These are phyloP conservation scores for cat (Felis catus) DNA, from an alignment of 2,113 vertebrate genomes.

Conservation along the genomic window DNA sequence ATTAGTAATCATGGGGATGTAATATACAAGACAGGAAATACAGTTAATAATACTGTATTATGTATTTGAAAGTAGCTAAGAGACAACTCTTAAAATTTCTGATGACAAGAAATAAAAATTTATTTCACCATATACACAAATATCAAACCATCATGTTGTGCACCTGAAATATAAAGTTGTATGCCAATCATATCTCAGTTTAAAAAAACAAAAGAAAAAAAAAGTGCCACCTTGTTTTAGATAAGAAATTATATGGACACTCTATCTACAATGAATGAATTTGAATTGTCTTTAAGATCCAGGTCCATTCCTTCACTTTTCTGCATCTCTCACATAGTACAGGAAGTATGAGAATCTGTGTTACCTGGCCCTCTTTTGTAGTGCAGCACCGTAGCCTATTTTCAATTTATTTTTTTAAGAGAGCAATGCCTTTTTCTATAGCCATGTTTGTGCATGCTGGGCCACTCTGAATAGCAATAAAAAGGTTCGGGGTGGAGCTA, in stretches of 20 bases:
- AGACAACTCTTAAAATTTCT: not conserved
- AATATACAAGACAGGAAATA: not conserved
- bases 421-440: not conserved
- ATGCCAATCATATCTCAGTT: not conserved
- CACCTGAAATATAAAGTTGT: not conserved
- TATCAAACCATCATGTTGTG: not conserved
- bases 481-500: not conserved
- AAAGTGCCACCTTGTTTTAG: not conserved
- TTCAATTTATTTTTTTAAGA: not conserved
- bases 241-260: not conserved
- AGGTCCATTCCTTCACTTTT: not conserved
- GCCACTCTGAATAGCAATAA: conserved; percentile 8
- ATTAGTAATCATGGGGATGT: not conserved
- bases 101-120: not conserved
- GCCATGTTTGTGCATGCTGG: not conserved
- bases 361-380: not conserved
- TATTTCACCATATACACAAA: not conserved
- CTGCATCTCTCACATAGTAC: not conserved
- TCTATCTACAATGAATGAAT: not conserved
- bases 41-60: not conserved
- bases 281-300: conserved; percentile 5
- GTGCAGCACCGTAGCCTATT: not conserved
- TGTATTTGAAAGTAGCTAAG: not conserved
- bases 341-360: not conserved
- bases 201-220: not conserved